phyloP scores from a whole-genome alignment of 2,113 vertebrate species.

The Tretioscincus oriximinensis region DNA sequence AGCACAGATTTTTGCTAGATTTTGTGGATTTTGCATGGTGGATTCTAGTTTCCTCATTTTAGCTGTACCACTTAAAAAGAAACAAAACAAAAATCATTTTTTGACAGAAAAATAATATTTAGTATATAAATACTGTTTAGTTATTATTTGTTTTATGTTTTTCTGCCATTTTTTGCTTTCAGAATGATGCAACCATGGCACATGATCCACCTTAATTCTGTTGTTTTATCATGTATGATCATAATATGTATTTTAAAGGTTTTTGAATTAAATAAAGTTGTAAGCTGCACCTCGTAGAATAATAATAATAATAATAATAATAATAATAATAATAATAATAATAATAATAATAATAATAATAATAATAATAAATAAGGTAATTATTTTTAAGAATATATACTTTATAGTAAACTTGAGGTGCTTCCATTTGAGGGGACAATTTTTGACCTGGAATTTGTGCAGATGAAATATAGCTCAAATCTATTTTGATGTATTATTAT shows the following conservation, averaged over 20 bases:
- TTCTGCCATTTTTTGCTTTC: neutral
- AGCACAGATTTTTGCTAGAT: conserved; percentile 59
- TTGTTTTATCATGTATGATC: neutral
- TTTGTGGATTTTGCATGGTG: conserved; percentile 48
- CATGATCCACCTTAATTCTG: neutral
- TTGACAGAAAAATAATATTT: too few species aligned
- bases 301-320: too few species aligned
- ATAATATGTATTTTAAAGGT: fast-evolving
- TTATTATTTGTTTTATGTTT: neutral
- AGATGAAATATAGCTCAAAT: neutral
- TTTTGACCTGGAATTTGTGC: neutral
- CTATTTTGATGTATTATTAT: conserved; percentile 23
- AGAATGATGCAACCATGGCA: fast-evolving
- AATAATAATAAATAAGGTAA: neutral
- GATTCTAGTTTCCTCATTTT: conserved; percentile 44
- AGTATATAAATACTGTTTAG: too few species aligned
- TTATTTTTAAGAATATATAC: conserved; percentile 12
- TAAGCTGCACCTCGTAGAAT: neutral
- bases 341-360: too few species aligned
- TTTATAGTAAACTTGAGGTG: conserved; percentile 21
- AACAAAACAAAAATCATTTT: conserved; percentile 34
- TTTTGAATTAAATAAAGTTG: neutral
- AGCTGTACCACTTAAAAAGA: neutral
- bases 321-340: too few species aligned
- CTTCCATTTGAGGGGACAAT: conserved; percentile 30